Percentiles rank a stretch among this genome's conserved stretches.
These are phyloP conservation scores for Cydia amplana DNA, from an alignment of 1,140 invertebrate genomes.

Conservation along the genomic window DNA sequence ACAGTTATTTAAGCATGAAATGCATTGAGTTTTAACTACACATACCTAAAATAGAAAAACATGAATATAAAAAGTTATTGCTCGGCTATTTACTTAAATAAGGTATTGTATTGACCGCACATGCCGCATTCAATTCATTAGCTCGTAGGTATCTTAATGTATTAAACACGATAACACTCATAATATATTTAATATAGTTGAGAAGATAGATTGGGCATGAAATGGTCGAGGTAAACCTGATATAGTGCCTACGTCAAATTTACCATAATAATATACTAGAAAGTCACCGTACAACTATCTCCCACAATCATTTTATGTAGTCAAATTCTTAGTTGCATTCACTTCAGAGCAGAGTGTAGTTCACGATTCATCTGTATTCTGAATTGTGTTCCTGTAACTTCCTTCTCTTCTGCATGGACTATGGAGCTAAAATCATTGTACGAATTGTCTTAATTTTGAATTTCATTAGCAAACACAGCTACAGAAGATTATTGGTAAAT, in stretches of 20 bases:
- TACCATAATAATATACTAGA: no score
- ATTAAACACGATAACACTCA: no score
- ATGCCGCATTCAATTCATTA: no score
- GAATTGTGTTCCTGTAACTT: slow-evolving; percentile 4
- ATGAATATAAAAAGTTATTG: neutral
- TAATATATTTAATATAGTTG: no score
- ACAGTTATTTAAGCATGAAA: neutral
- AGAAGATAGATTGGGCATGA: no score
- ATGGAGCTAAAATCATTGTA: slow-evolving; percentile 6
- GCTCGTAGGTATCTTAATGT: no score
- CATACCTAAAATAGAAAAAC: neutral
- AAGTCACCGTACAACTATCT: no score
- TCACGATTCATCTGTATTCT: slow-evolving; percentile 19
- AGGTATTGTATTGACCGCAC: no score
- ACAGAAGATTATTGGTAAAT: neutral
- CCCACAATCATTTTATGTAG: no score
- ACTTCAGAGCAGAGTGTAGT: neutral
- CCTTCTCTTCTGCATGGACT: neutral
- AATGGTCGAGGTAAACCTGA: no score
- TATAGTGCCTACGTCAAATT: no score
- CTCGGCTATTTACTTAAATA: neutral
- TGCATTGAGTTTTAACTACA: neutral
- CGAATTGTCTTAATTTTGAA: slow-evolving; percentile 9
- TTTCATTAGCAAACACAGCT: slow-evolving; percentile 11
- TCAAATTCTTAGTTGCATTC: no score